Evolutionary conservation across 2,113 vertebrate species (phyloP).

Genomic region (Beaufortia kweichowensis): DNA sequence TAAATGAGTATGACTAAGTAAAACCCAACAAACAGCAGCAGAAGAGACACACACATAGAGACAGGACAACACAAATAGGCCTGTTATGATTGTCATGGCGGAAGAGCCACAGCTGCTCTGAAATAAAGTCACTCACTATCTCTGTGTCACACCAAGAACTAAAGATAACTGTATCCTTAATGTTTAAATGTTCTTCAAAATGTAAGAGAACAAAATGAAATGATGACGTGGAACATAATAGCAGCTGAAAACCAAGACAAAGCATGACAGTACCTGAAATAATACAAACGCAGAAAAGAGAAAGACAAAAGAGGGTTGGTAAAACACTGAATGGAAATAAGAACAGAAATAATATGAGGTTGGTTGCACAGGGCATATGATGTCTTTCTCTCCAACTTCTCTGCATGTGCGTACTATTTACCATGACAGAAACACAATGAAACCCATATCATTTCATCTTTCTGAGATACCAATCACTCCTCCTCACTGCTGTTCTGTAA

Average conservation of each 20-base stretch:
- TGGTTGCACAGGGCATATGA: not conserved
- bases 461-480: not conserved
- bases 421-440: not conserved
- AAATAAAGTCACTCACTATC: not conserved
- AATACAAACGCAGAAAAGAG: not conserved
- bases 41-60: conserved; percentile 31
- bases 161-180: no score
- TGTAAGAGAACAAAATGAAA: conserved; percentile 1
- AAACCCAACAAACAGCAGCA: conserved; percentile 49
- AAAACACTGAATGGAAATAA: not conserved
- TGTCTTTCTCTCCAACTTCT: conserved; percentile 10
- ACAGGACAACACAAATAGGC: conserved; percentile 43
- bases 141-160: not conserved
- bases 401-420: not conserved
- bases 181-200: no score
- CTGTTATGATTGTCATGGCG: not conserved
- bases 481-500: not conserved
- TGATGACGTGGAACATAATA: conserved; percentile 8
- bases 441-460: not conserved
- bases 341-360: not conserved
- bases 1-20: conserved; percentile 48
- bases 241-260: not conserved
- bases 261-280: not conserved
- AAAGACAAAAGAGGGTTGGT: not conserved
- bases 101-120: conserved; percentile 18